phyloP scores from a whole-genome alignment of 1,140 invertebrate genomes.

The Brachionus koreanus region DNA sequence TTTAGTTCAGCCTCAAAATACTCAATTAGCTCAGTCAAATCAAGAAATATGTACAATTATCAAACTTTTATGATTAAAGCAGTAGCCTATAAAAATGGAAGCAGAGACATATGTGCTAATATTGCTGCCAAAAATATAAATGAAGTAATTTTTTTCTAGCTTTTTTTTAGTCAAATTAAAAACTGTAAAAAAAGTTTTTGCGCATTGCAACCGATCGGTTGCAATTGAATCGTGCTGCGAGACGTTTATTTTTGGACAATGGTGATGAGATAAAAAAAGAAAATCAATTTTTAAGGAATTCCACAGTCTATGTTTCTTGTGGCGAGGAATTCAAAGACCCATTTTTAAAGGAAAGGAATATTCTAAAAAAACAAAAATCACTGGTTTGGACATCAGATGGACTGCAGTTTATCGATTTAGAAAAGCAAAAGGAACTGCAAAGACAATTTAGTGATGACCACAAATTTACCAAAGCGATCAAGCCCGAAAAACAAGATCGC shows the following conservation, averaged over 20 bases:
- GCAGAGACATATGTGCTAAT: not conserved
- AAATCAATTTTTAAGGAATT: conserved; percentile 51
- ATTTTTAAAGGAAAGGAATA: conserved; percentile 46
- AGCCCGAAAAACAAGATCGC: not conserved
- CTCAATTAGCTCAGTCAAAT: not conserved
- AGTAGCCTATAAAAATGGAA: conserved; percentile 35
- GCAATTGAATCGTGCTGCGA: conserved; percentile 8
- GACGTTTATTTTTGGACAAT: conserved; percentile 30
- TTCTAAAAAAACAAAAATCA: conserved; percentile 35
- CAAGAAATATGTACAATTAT: not conserved
- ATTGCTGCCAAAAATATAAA: conserved; percentile 9
- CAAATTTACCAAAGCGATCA: not conserved
- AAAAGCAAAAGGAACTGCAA: not conserved
- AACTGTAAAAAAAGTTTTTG: conserved; percentile 20
- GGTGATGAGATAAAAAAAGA: conserved; percentile 32
- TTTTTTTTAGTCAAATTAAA: not conserved
- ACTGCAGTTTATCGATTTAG: conserved; percentile 10
- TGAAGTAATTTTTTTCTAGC: conserved; percentile 11
- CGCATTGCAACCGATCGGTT: conserved; percentile 17
- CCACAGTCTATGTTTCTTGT: conserved; percentile 55
- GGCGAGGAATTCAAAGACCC: conserved; percentile 57
- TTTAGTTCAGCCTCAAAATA: conserved; percentile 1
- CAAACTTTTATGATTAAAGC: conserved; percentile 38
- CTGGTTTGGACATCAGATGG: conserved; percentile 27
- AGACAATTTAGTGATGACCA: not conserved